Conservation (phyloP, 2,888 invertebrate species). For the Acronicta leporina region DNA sequence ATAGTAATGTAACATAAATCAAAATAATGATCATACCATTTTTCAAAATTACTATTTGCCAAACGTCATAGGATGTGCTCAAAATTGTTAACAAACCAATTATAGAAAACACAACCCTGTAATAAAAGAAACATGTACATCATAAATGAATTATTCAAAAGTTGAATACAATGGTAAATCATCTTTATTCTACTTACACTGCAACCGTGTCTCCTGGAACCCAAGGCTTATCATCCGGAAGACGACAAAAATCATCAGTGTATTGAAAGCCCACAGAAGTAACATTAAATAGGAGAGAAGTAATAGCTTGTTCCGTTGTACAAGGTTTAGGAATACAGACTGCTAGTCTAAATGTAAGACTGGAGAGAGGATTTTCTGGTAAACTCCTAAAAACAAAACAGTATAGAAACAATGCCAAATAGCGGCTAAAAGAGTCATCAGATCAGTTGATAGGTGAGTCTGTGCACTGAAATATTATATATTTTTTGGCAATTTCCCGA, state of each 20-base stretch:
- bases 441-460: no score
- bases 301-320: constrained; percentile 60
- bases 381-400: constrained; percentile 45
- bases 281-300: constrained; percentile 56
- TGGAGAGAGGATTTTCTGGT: constrained; percentile 37
- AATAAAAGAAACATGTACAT: constrained; percentile 36
- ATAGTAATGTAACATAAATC: neutral
- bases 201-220: constrained; percentile 70
- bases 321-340: constrained; percentile 72
- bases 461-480: no score
- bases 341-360: constrained; percentile 56
- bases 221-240: constrained; percentile 72
- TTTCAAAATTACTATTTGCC: constrained; percentile 50
- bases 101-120: constrained; percentile 61
- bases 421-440: no score
- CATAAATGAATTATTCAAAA: no score
- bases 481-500: no score
- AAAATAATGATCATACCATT: constrained; percentile 47
- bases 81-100: constrained; percentile 67
- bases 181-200: constrained; percentile 63
- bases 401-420: neutral
- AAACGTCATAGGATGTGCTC: constrained; percentile 66
- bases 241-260: constrained; percentile 65
- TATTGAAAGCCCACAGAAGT: constrained; percentile 58
- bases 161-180: no score